These are phyloP conservation scores for Doris montereyensis DNA, from an alignment of 2,888 invertebrate species.

Conservation along the genomic window DNA sequence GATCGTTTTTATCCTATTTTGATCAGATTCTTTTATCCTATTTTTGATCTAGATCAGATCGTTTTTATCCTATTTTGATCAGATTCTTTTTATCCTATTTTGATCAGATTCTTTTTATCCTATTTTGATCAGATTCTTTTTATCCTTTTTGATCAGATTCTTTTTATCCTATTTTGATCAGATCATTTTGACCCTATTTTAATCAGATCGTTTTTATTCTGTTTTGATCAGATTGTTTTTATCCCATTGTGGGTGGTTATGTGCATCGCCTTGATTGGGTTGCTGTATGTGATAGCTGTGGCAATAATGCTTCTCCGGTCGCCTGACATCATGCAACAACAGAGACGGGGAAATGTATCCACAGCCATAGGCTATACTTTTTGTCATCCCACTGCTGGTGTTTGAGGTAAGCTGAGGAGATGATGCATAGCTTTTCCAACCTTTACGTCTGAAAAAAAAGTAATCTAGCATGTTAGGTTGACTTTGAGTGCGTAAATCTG, in stretches of 20 bases:
- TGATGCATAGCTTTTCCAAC: too few species aligned
- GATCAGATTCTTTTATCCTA: too few species aligned
- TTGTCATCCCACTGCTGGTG: slow-evolving; percentile 94
- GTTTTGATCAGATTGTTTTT: slow-evolving; percentile 83
- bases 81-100: too few species aligned
- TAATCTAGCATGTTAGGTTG: too few species aligned
- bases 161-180: too few species aligned
- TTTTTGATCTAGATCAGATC: too few species aligned
- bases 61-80: too few species aligned
- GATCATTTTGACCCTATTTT: neutral
- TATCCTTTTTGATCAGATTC: neutral
- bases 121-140: neutral
- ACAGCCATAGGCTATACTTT: slow-evolving; percentile 95
- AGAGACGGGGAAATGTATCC: slow-evolving; percentile 91
- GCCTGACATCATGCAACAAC: slow-evolving; percentile 92
- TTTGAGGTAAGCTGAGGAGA: slow-evolving; percentile 90
- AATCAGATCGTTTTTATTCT: neutral
- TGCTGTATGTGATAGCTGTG: slow-evolving; percentile 96
- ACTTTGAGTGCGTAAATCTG: too few species aligned
- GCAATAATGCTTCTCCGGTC: slow-evolving; percentile 96
- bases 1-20: too few species aligned
- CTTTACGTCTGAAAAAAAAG: too few species aligned
- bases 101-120: neutral
- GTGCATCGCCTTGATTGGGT: slow-evolving; percentile 94
- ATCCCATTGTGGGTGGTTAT: slow-evolving; percentile 97